phyloP scores from a whole-genome alignment of 2,888 invertebrate genomes.

The Harmothoe impar region DNA sequence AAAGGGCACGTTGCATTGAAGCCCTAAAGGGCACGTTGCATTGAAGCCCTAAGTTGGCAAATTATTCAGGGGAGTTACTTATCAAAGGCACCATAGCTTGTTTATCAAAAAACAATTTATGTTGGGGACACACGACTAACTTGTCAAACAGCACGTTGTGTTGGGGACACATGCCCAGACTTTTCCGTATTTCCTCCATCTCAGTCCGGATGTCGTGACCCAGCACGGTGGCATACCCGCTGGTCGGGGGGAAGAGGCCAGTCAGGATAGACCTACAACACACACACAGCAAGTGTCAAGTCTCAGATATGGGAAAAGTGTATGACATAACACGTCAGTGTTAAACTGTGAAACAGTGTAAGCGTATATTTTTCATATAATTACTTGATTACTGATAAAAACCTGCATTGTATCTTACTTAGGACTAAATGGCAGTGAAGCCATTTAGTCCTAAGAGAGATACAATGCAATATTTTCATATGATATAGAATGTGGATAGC shows the following conservation, averaged over 20 bases:
- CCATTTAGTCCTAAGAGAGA: too few relatives aligned
- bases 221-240: conserved; percentile 90
- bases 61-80: conserved; percentile 84
- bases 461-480: too few relatives aligned
- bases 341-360: too few relatives aligned
- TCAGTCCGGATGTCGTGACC: conserved; percentile 89
- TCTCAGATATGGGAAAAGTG: too few relatives aligned
- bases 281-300: too few relatives aligned
- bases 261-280: conserved; percentile 80
- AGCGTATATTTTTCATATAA: too few relatives aligned
- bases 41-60: conserved; percentile 84
- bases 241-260: conserved; percentile 89
- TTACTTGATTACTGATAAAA: too few relatives aligned
- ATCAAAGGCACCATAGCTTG: too few relatives aligned
- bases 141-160: conserved; percentile 45
- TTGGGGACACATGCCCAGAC: conserved; percentile 88
- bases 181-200: conserved; percentile 87
- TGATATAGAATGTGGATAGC: too few relatives aligned
- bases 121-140: neutral
- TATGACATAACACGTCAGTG: too few relatives aligned
- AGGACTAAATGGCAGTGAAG: too few relatives aligned
- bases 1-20: conserved; percentile 1
- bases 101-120: neutral
- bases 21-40: conserved; percentile 17
- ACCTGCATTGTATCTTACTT: too few relatives aligned